Base-by-base conservation (phyloP, 1,140 invertebrate species). In the Drosophila pruinosa region DNA sequence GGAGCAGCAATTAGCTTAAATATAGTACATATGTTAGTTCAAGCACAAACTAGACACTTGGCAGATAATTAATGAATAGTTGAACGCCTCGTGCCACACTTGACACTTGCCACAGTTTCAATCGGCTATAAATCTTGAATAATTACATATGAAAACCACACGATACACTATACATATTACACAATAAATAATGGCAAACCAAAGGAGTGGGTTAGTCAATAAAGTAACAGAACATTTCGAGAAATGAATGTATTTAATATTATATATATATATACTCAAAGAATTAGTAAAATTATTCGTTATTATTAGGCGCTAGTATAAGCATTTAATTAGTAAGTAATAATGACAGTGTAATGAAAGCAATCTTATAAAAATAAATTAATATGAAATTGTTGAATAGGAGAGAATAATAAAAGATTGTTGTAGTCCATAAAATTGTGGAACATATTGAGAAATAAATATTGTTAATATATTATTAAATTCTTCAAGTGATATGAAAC, bases 1-100 rank as follows among this genome's bases (percentile, higher is more conserved):
- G 14, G 19, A 22, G 7, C 53, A 34, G 39, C 21, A 64, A 64
- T 64, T 36, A 28, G 24, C 31, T 48, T 15, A 34, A n/a, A 31
- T 17, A 8, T 28, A 26, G 39, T 10, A 4, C 12, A 36, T 12
- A n/a, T n/a, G n/a, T 2, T 31, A 31, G 54, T 31, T 45, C 21
- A 24, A 45, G 43, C 15, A 17, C 21, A 45, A 24, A 45, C n/a
- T 45, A 22, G 24, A 28, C 24, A 15, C 4, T 48, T 48, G 21
- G n/a, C 45, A 17, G 2, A 4, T 28, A 8, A 50, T 12, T n/a
- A n/a, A n/a, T 45, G 19, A 45, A 4, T 12, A 45, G 41, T 45
- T 4, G 21, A 45, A 3, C 21, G 2, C 34, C n/a, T 38, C 4
- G 34, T 38, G 34, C 10, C 8, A n/a, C n/a, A 24, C 41, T 45